Evolutionary conservation across 2,888 invertebrate species (phyloP), one percentile per base, ranked within the genome.

Genomic region (Cyclophora albipunctata): DNA sequence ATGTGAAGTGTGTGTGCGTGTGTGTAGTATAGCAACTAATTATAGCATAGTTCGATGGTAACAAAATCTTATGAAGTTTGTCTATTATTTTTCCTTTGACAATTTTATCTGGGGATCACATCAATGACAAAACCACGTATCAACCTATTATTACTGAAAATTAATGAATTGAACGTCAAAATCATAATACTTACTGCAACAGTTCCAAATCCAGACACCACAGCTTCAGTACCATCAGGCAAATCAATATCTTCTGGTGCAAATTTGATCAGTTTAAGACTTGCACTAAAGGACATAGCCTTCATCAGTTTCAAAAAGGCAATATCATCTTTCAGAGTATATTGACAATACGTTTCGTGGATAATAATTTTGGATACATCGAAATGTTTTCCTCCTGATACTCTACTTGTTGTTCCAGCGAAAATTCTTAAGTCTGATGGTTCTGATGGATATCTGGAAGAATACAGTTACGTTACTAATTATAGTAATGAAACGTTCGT

Each of bases 121-220:
- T 20, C 20, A 20, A 20, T 20, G 20, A 2, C 20, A 20, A 20
- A 20, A 20, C 2, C 20, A 20, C 20, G 20, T 20, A 20, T 20
- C 20, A 20, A 20, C 20, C 2, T 20, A 20, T 20, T 20, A 20
- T 20, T 20, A 20, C 20, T 20, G 20, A 20, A 20, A 20, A 20
- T 20, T 1, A 20, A 20, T 20, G 20, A 20, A 20, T 20, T 20
- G 20, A 20, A 20, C 20, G 20, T 20, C 20, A 20, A 20, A 20
- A 20, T 1, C n/a, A 20, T 20, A 20, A 20, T 5, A 67, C 72
- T 76, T 55, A 79, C 79, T 40, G 73, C 65, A 46, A 75, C 76
- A 3, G 68, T 65, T 34, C 89, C 89, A 67, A 73, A 89, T 49
- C 89, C 89, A 42, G 88, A 78, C 2, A 89, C 84, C 3, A 85